phyloP scores from a whole-genome alignment of 2,888 invertebrate species.

The Trileptium ribeirensis region DNA sequence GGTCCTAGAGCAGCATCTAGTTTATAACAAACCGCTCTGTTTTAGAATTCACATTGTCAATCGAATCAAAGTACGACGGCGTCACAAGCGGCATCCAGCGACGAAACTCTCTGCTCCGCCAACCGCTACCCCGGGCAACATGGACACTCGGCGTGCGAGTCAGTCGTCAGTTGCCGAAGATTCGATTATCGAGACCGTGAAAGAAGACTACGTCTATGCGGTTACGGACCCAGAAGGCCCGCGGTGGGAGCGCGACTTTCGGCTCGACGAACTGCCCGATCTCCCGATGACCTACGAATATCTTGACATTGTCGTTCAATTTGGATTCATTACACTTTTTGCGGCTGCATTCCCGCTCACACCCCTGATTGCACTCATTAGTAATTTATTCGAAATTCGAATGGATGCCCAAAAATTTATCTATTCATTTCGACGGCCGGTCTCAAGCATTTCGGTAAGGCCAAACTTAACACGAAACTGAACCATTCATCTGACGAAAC shows the following conservation, averaged over 20 bases:
- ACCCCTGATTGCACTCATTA: background rate
- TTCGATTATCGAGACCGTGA: too few species aligned
- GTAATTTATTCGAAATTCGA: conserved; percentile 10
- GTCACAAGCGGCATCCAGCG: too few species aligned
- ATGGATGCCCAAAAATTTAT: background rate
- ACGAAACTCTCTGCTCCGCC: too few species aligned
- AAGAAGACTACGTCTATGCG: too few species aligned
- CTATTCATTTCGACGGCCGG: background rate
- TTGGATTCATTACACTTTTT: conserved; percentile 3
- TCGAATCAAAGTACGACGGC: background rate
- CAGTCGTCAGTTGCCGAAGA: too few species aligned
- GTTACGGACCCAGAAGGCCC: background rate
- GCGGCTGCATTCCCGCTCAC: background rate
- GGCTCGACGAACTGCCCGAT: background rate
- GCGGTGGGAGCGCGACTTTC: background rate
- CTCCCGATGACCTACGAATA: background rate
- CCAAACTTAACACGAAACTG: too few species aligned
- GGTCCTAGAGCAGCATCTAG: too few species aligned
- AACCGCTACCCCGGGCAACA: too few species aligned
- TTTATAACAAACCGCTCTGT: too few species aligned
- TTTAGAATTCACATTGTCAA: background rate
- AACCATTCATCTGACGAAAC: too few species aligned
- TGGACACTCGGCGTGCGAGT: too few species aligned
- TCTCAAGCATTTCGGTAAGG: background rate
- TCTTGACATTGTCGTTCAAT: background rate